These are phyloP conservation scores for Margaritifera margaritifera DNA, from an alignment of 2,888 invertebrate genomes.

Conservation along the genomic window DNA sequence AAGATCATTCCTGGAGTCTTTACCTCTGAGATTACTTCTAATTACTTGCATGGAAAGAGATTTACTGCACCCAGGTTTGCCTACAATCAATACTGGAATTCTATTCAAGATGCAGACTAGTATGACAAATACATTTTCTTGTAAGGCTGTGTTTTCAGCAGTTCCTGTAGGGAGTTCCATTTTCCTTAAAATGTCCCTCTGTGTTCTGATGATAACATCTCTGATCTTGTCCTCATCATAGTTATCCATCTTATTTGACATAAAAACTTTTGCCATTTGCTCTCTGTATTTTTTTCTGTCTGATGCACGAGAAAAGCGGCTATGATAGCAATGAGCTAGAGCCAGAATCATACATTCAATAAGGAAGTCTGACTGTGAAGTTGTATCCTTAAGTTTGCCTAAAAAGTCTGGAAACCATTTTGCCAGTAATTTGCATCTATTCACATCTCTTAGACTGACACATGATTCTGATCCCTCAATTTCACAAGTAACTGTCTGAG, in stretches of 20 bases:
- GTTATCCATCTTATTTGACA: background rate
- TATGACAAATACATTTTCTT: slow-evolving; percentile 58
- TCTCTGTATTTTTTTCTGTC: slow-evolving; percentile 23
- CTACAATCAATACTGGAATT: slow-evolving; percentile 54
- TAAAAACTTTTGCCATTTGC: slow-evolving; percentile 17
- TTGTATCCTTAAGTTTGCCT: background rate
- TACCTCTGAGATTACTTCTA: slow-evolving; percentile 50
- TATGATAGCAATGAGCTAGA: slow-evolving; percentile 37
- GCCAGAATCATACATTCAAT: slow-evolving; percentile 30
- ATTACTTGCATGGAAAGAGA: slow-evolving; percentile 54
- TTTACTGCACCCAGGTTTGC: slow-evolving; percentile 58
- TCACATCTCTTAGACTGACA: slow-evolving; percentile 37
- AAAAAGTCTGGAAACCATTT: slow-evolving; percentile 23
- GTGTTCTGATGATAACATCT: slow-evolving; percentile 35
- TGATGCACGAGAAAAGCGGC: slow-evolving; percentile 28
- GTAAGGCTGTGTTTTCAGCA: slow-evolving; percentile 49
- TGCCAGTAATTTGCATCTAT: slow-evolving; percentile 23
- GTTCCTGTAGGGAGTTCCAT: slow-evolving; percentile 49
- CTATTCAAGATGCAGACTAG: slow-evolving; percentile 49
- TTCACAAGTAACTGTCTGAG: slow-evolving; percentile 24
- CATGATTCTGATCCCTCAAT: slow-evolving; percentile 13
- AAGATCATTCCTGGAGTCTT: slow-evolving; percentile 46
- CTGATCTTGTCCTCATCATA: slow-evolving; percentile 19
- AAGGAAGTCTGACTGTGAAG: too few species aligned
- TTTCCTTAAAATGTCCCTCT: slow-evolving; percentile 41